Evolutionary conservation across 2,797 vertebrate genomes (phyloP).

Genomic region (Pogonophryne albipinna): DNA sequence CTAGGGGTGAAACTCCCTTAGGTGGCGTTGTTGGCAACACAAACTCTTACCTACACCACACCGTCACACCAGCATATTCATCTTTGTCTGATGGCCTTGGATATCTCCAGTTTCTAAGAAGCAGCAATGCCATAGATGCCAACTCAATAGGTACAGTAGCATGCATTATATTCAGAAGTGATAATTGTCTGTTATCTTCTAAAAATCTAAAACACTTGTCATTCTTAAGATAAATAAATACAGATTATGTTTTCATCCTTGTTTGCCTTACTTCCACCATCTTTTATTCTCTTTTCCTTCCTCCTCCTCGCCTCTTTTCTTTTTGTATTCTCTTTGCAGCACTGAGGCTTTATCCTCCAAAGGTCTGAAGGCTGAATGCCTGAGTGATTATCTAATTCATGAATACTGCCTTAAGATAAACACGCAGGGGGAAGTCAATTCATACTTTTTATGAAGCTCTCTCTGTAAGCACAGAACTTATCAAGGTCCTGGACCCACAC

Average conservation of each 20-base stretch:
- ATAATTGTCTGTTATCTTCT: conserved; percentile 14
- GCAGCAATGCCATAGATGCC: conserved; percentile 1
- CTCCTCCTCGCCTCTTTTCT: neutral
- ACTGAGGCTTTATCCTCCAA: conserved; percentile 19
- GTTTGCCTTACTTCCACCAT: neutral
- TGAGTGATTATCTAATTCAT: conserved; percentile 59
- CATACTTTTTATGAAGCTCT: conserved; percentile 38
- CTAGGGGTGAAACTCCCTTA: no score
- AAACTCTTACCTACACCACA: no score
- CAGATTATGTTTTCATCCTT: neutral
- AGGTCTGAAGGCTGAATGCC: conserved; percentile 54
- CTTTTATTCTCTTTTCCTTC: neutral
- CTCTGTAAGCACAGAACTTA: conserved; percentile 26
- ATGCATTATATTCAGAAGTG: conserved; percentile 25
- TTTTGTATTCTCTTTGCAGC: conserved; percentile 20
- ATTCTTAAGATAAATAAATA: conserved; percentile 1
- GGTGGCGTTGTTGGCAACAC: no score
- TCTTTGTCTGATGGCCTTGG: conserved; percentile 22
- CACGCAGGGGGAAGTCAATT: conserved; percentile 42
- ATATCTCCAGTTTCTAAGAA: neutral
- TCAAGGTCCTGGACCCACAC: conserved; percentile 43
- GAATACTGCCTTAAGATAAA: conserved; percentile 51
- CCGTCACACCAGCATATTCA: conserved; percentile 5
- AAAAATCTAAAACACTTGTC: conserved; percentile 13
- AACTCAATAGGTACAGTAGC: conserved; percentile 3